Evolutionary conservation across 2,797 vertebrate species (phyloP), one percentile per base, ranked within the genome.

Genomic region (Mus caroli): DNA sequence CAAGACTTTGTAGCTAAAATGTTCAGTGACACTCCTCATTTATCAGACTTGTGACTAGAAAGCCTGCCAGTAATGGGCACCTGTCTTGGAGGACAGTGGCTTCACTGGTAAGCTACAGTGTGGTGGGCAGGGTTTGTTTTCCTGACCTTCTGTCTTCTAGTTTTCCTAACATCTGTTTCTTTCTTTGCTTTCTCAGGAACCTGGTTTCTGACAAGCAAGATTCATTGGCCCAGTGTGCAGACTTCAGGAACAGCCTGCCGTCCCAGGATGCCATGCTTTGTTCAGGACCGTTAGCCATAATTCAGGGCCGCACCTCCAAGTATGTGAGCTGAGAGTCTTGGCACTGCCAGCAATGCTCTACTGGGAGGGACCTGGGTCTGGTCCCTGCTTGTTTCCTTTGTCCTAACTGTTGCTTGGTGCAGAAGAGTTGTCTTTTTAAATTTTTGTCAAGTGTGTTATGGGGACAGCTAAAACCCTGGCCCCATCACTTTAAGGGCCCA

Each of bases 131-230:
- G 17, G 4, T 64, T 71, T 60, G 4, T 43, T 87, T 9, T 34
- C 77, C 17, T 50, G 19, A 19, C 20, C 94, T 88, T 58, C 10
- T n/a, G 20, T 13, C 62, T 79, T 17, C 17, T 82, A 10, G 20
- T 79, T 75, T 89, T 56, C 34, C 87, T 97, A 79, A 97, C 79
- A 50, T 91, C 73, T 60, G 0, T n/a, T 87, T 14, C 52, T 64
- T 4, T 79, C 79, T 87, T 94, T 60, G 60, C 78, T 84, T 91
- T 94, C 94, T 13, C 98, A 99, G 99, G 99, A 99, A 99, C 92
- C 98, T 99, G 96, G 99, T 99, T 82, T 99, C 99, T 92, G 99
- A 99, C 98, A 99, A 99, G 96, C 99, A 99, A 96, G 99, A 99
- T 98, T 99, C 99, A 50, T 97, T 99, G 97, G 99, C 99, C 69